Evolutionary conservation across 2,113 vertebrate genomes (phyloP).

Genomic region (Trochalopteron elliotii): DNA sequence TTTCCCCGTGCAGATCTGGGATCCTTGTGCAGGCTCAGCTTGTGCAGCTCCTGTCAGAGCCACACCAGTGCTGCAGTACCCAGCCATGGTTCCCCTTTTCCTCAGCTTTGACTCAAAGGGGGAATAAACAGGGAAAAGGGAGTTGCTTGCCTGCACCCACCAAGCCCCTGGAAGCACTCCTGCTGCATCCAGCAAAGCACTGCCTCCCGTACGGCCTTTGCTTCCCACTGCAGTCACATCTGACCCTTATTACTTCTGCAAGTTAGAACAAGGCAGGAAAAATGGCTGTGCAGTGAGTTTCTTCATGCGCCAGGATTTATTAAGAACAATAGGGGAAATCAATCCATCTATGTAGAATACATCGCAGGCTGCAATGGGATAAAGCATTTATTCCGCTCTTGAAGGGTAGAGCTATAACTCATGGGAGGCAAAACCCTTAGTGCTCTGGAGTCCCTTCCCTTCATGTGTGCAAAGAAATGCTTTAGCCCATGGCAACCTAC

Average conservation of each 20-base stretch:
- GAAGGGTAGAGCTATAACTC: conserved; percentile 70
- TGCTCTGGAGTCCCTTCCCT: conserved; percentile 55
- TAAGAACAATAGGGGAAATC: conserved; percentile 69
- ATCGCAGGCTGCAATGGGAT: conserved; percentile 62
- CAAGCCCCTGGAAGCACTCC: background rate
- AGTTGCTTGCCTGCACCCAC: background rate
- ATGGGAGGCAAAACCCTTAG: conserved; percentile 65
- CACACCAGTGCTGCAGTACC: accelerated
- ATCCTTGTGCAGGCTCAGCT: background rate
- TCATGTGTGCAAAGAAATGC: conserved; percentile 64
- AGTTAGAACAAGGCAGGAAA: conserved; percentile 67
- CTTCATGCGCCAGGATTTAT: conserved; percentile 61
- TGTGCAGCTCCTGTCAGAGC: background rate
- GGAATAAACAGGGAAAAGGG: background rate
- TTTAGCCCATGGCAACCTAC: conserved; percentile 64
- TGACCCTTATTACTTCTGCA: conserved; percentile 65
- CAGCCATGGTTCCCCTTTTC: background rate
- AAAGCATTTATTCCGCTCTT: conserved; percentile 67
- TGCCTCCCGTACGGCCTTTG: background rate
- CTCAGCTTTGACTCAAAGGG: background rate
- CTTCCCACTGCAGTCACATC: conserved; percentile 58
- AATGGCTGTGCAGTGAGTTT: conserved; percentile 62
- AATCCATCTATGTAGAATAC: conserved; percentile 68
- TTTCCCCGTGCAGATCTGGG: background rate
- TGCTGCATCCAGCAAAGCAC: background rate